These are phyloP conservation scores for Cheumatopsyche charites DNA, from an alignment of 1,140 invertebrate genomes.

Conservation along the genomic window DNA sequence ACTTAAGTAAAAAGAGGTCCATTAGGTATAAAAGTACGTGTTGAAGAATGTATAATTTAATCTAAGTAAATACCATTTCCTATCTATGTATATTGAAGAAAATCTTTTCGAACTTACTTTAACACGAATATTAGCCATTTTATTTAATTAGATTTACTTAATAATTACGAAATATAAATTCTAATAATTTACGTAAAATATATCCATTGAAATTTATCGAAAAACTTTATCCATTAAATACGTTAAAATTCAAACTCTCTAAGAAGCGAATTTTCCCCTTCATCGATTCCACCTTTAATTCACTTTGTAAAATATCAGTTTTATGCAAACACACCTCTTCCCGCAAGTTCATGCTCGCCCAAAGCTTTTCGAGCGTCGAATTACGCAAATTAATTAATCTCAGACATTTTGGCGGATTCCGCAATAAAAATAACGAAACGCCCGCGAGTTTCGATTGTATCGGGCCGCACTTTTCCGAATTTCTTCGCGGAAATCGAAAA, in stretches of 20 bases:
- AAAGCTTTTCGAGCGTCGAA: background rate
- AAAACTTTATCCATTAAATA: slow-evolving; percentile 33
- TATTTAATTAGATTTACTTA: background rate
- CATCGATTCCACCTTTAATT: slow-evolving; percentile 31
- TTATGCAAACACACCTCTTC: slow-evolving; percentile 9
- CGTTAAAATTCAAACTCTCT: slow-evolving; percentile 20
- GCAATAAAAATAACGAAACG: no score
- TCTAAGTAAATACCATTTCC: background rate
- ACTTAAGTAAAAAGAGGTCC: background rate
- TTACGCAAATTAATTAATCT: no score
- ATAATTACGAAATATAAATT: background rate
- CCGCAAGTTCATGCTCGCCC: background rate
- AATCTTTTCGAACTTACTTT: no score
- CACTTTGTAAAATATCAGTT: slow-evolving; percentile 27
- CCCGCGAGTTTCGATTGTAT: no score
- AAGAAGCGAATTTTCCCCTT: slow-evolving; percentile 11
- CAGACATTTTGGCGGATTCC: no score
- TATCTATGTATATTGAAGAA: background rate
- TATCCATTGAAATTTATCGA: no score
- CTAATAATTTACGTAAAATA: background rate
- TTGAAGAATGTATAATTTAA: background rate
- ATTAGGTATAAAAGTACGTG: no score
- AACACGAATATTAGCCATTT: background rate
- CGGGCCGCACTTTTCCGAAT: no score
- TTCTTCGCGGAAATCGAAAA: no score